These are phyloP conservation scores for Melanotaenia nigrans DNA, from an alignment of 2,797 vertebrate species.

Conservation along the genomic window DNA sequence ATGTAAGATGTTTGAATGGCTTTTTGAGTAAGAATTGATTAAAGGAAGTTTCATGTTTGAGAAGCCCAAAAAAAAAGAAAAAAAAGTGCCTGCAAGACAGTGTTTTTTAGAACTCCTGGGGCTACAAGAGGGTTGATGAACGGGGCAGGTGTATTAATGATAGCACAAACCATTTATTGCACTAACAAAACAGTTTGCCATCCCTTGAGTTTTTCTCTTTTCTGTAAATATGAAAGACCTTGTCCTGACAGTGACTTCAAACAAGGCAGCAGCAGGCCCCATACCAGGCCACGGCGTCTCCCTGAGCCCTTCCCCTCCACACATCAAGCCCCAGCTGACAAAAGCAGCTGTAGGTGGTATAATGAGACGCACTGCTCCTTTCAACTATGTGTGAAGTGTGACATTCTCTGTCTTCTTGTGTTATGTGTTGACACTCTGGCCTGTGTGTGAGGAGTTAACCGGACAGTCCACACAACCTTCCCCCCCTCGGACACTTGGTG, in stretches of 20 bases:
- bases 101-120: conserved; percentile 75
- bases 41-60: conserved; percentile 80
- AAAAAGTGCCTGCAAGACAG: conserved; percentile 75
- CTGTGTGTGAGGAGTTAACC: conserved; percentile 59
- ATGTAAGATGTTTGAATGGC: conserved; percentile 86
- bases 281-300: conserved; percentile 73
- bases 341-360: conserved; percentile 82
- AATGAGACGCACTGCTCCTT: conserved; percentile 77
- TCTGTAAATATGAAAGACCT: conserved; percentile 82
- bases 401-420: conserved; percentile 70
- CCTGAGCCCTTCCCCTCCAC: conserved; percentile 65
- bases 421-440: conserved; percentile 68
- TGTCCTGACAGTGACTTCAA: conserved; percentile 80
- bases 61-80: conserved; percentile 63
- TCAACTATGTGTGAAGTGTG: conserved; percentile 76
- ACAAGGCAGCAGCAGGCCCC: conserved; percentile 71
- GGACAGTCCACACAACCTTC: conserved; percentile 51
- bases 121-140: conserved; percentile 72
- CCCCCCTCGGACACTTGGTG: conserved; percentile 54
- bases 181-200: conserved; percentile 76
- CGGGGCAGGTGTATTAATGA: conserved; percentile 64
- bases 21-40: conserved; percentile 84
- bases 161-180: conserved; percentile 70
- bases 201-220: conserved; percentile 73
- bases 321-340: conserved; percentile 80